A percentile compares a stretch with the other conserved stretches of the same genome.
Evolutionary conservation across 2,797 vertebrate genomes (phyloP).

Genomic region (Yasuhikotakia modesta): DNA sequence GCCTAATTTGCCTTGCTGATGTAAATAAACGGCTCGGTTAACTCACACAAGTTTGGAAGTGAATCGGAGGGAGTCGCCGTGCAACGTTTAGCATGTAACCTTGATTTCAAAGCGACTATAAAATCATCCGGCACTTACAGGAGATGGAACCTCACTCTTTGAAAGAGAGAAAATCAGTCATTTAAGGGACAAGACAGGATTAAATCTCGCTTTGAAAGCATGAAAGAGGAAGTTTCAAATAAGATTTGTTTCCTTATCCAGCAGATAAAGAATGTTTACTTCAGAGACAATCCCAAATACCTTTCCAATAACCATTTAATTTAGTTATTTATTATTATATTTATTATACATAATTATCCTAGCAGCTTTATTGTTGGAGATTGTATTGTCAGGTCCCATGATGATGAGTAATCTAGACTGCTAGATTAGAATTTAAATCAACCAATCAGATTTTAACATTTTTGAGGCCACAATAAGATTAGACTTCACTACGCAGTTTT

Average conservation of each 20-base stretch:
- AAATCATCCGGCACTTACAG: constrained; percentile 37
- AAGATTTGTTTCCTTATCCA: constrained; percentile 43
- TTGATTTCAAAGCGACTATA: constrained; percentile 43
- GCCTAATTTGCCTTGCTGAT: constrained; percentile 46
- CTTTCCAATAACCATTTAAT: constrained; percentile 40
- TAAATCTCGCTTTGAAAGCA: constrained; percentile 35
- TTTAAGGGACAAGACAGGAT: constrained; percentile 31
- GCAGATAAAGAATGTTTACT: constrained; percentile 22
- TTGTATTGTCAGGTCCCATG: not conserved
- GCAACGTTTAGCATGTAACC: constrained; percentile 14
- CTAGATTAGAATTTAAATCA: constrained; percentile 3
- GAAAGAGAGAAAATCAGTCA: constrained; percentile 15
- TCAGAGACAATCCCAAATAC: constrained; percentile 37
- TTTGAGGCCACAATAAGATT: constrained; percentile 8
- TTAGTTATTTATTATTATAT: constrained; percentile 22
- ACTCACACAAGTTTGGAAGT: constrained; percentile 2
- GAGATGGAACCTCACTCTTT: constrained; percentile 27
- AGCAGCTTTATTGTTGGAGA: constrained; percentile 20
- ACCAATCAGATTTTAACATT: constrained; percentile 20
- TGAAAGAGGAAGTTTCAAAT: constrained; percentile 28
- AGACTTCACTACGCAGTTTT: not conserved
- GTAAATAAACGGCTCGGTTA: constrained; percentile 53
- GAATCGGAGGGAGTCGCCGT: constrained; percentile 20
- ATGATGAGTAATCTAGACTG: constrained; percentile 14
- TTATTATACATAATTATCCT: constrained; percentile 13